Evolutionary conservation across 2,113 vertebrate genomes (phyloP).

Genomic region (Anas platyrhynchos): DNA sequence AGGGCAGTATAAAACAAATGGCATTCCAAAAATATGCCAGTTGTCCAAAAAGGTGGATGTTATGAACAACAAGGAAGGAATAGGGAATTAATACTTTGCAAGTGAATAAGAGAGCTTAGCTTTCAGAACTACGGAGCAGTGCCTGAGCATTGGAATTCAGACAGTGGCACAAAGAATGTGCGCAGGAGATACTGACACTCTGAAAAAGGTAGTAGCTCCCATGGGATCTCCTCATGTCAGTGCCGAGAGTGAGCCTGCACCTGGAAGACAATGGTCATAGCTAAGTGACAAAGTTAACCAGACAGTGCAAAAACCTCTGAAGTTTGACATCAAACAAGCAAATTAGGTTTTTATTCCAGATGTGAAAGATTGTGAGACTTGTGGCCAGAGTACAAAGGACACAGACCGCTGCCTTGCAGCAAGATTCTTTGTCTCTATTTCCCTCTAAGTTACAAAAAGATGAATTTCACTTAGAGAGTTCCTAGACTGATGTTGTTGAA

Average conservation of each 20-base stretch:
- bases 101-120: background rate
- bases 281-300: background rate
- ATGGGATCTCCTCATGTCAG: background rate
- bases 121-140: background rate
- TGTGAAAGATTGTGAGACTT: background rate
- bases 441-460: background rate
- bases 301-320: background rate
- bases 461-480: background rate
- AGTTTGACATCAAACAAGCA: background rate
- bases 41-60: background rate
- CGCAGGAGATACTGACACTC: fast-evolving
- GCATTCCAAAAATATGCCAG: background rate
- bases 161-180: background rate
- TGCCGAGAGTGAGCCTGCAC: background rate
- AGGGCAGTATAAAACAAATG: background rate
- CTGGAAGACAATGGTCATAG: background rate
- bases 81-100: background rate
- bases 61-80: background rate
- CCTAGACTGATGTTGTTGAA: background rate
- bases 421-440: background rate
- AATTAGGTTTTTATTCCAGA: background rate
- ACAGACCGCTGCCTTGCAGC: background rate
- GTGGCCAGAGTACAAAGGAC: background rate
- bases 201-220: background rate
- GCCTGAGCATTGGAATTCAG: background rate